Conservation (phyloP, 2,888 invertebrate species). For the Ferdinandea cuprea region DNA sequence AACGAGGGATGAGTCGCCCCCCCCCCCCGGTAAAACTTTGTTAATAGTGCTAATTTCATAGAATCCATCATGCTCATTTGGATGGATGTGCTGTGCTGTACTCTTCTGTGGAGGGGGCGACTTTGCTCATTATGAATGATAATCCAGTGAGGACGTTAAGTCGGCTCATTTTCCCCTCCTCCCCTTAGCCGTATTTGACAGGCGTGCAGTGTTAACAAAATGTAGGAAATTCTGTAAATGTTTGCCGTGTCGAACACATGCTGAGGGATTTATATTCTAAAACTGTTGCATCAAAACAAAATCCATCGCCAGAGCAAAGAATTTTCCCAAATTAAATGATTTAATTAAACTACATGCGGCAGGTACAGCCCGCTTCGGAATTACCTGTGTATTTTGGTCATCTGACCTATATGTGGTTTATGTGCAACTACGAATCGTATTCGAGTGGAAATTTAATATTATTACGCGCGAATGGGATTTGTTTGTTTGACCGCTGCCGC, state of each 20-base stretch:
- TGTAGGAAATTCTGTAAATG: neutral
- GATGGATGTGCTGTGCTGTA: conserved; percentile 19
- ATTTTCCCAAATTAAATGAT: conserved; percentile 25
- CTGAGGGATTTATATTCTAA: conserved; percentile 4
- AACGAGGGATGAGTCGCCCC: neutral
- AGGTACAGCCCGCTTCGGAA: neutral
- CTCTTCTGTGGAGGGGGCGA: neutral
- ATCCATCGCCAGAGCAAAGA: no score
- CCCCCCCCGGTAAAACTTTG: conserved; percentile 16
- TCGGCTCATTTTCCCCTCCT: neutral
- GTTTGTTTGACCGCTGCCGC: neutral
- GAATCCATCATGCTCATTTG: conserved; percentile 36
- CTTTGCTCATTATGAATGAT: conserved; percentile 41
- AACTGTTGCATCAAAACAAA: conserved; percentile 7
- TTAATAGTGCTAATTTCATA: conserved; percentile 46
- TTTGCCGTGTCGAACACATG: neutral
- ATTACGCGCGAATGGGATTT: neutral
- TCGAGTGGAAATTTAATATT: no score
- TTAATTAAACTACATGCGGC: conserved; percentile 36
- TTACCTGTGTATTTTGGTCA: neutral
- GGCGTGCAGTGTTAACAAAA: neutral
- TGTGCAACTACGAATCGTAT: neutral
- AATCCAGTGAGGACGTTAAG: conserved; percentile 25
- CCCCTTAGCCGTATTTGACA: conserved; percentile 11
- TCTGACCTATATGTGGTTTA: neutral